phyloP scores from a whole-genome alignment of 1,140 invertebrate genomes.

The Plodia interpunctella region DNA sequence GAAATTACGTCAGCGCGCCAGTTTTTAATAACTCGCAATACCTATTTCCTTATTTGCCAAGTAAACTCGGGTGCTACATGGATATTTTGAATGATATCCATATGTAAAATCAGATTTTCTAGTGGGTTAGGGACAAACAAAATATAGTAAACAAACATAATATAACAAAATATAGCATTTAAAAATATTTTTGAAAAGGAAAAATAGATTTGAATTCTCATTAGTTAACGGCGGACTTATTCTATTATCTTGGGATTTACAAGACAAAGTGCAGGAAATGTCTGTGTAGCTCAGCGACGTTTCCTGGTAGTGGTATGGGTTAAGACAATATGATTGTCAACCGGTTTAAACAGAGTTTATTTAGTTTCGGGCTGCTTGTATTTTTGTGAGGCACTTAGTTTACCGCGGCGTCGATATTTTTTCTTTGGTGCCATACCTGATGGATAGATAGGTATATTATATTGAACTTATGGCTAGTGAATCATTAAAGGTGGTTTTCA shows the following conservation, averaged over 20 bases:
- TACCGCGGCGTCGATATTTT: not conserved
- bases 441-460: too few relatives aligned
- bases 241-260: conserved; percentile 20
- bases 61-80: conserved; percentile 27
- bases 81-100: not conserved
- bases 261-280: conserved; percentile 61
- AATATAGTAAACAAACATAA: too few relatives aligned
- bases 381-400: not conserved
- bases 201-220: too few relatives aligned
- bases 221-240: not conserved
- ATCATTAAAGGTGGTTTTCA: conserved; percentile 1
- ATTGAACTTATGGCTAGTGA: not conserved
- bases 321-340: conserved; percentile 64
- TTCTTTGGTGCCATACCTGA: not conserved
- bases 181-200: too few relatives aligned
- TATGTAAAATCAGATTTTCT: too few relatives aligned
- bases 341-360: conserved; percentile 60
- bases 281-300: conserved; percentile 47
- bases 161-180: too few relatives aligned
- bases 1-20: conserved; percentile 67
- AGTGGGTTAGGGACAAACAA: too few relatives aligned
- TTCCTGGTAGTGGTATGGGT: conserved; percentile 64
- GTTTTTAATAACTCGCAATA: conserved; percentile 69
- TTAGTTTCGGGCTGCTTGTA: conserved; percentile 25
- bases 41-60: conserved; percentile 66